Evolutionary conservation across 2,797 vertebrate species (phyloP).

Genomic region (Semaprochilodus insignis): DNA sequence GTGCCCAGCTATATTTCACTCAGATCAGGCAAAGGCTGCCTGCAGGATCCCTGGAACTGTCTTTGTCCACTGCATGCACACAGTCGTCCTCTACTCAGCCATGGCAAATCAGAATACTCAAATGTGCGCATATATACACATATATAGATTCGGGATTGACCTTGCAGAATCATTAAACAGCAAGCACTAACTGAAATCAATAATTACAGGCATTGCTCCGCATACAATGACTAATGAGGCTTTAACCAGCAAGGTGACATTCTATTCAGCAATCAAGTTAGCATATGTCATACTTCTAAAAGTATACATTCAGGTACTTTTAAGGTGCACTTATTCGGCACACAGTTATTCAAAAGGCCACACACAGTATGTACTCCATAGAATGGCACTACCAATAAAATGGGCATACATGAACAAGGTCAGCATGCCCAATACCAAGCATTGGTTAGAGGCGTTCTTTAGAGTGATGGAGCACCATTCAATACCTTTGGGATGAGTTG

Average conservation of each 20-base stretch:
- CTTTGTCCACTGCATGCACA: conserved; percentile 57
- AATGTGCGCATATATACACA: conserved; percentile 16
- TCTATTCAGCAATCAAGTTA: background rate
- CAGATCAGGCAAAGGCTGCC: conserved; percentile 68
- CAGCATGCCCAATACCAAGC: no score
- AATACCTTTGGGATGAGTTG: no score
- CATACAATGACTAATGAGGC: conserved; percentile 12
- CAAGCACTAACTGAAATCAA: conserved; percentile 32
- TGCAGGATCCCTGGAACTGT: conserved; percentile 61
- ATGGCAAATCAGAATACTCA: conserved; percentile 4
- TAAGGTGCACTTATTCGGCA: background rate
- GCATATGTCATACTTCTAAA: background rate
- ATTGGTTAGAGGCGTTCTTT: no score
- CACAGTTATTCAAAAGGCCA: background rate
- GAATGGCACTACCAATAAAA: background rate
- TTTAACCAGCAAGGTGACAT: background rate
- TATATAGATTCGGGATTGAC: background rate
- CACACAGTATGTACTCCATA: background rate
- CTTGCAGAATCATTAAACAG: conserved; percentile 20
- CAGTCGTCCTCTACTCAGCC: conserved; percentile 55
- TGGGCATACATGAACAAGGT: no score
- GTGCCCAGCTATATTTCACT: conserved; percentile 63
- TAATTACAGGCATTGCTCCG: conserved; percentile 16
- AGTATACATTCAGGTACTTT: background rate
- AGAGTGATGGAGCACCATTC: no score